phyloP scores from a whole-genome alignment of 2,113 vertebrate species.

The Myotis lucifugus region DNA sequence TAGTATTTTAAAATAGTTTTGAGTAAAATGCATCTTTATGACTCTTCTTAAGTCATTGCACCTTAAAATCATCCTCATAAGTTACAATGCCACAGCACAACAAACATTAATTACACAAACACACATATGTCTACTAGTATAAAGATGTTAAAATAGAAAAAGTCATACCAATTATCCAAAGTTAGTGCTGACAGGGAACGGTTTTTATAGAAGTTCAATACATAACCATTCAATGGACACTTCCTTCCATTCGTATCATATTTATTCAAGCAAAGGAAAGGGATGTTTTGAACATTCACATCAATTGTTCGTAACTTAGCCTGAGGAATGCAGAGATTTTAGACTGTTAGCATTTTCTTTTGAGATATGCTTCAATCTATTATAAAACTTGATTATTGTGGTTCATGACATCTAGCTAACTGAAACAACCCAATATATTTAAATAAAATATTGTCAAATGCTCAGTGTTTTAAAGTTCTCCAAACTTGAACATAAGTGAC shows the following conservation, averaged over 20 bases:
- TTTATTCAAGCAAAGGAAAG: conserved; percentile 65
- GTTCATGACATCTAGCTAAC: background rate
- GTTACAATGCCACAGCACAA: background rate
- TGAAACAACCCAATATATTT: background rate
- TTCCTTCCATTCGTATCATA: conserved; percentile 60
- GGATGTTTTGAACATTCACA: conserved; percentile 66
- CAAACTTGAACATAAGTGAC: background rate
- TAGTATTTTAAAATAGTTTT: background rate
- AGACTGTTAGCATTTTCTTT: background rate
- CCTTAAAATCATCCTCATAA: background rate
- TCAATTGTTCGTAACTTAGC: conserved; percentile 67
- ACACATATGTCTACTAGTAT: background rate
- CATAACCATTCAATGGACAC: conserved; percentile 73
- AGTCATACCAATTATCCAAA: conserved; percentile 66
- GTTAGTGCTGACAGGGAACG: conserved; percentile 58
- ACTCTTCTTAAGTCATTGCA: background rate
- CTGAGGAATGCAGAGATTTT: background rate
- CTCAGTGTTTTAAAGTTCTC: background rate
- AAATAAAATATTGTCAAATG: background rate
- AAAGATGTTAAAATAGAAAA: background rate
- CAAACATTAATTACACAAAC: background rate
- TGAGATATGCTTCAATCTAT: background rate
- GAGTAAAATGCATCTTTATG: background rate
- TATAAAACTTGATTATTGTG: background rate
- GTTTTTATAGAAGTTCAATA: conserved; percentile 77